Evolutionary conservation across 1,140 invertebrate species (phyloP), one percentile per base, ranked within the genome.

Genomic region (Drosophila triauraria): DNA sequence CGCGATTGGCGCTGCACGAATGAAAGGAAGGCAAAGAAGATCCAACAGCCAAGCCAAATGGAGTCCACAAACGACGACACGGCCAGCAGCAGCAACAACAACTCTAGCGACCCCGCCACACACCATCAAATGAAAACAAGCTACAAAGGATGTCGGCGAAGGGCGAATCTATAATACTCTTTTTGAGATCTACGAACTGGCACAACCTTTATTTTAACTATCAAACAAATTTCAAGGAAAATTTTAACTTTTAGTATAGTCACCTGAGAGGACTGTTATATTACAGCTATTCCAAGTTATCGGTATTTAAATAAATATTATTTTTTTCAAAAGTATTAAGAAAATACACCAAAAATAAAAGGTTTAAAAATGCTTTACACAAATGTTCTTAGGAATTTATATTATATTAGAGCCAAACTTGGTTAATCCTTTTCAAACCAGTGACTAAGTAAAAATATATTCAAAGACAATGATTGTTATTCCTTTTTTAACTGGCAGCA

Each of bases 1-100:
- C 85, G 84, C 84, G 74, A 78, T 72, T 84, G 77, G 85, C 81
- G 83, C 83, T 90, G 74, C 85, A 84, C 84, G 85, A 87, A 90
- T 87, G 85, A 87, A 87, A 80, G 79, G 85, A 86, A 62, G 57
- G 51, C 69, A 76, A 75, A 77, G 62, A 84, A 50, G 72, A 67
- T 62, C 76, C 76, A 84, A 83, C 65, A 74, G 74, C 75, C 69
- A 86, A 87, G 80, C 84, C 75, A 72, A 87, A 86, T 83, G 68
- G 84, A 88, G 80, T 83, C 84, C 83, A 86, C 84, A 86, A 53
- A 53, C 60, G 50, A 32, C 25, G 32, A 35, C 32, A 35, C 32
- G 32, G 9, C 10, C 32, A 35, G 32, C 32, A 35, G 10, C 62
- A 56, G 3, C 54, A 58, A 42, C 54, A 57, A 42, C 35, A 20